Evolutionary conservation across 2,113 vertebrate genomes (phyloP), one percentile per base, ranked within the genome.

Genomic region (Mesembrinibis cayennensis): DNA sequence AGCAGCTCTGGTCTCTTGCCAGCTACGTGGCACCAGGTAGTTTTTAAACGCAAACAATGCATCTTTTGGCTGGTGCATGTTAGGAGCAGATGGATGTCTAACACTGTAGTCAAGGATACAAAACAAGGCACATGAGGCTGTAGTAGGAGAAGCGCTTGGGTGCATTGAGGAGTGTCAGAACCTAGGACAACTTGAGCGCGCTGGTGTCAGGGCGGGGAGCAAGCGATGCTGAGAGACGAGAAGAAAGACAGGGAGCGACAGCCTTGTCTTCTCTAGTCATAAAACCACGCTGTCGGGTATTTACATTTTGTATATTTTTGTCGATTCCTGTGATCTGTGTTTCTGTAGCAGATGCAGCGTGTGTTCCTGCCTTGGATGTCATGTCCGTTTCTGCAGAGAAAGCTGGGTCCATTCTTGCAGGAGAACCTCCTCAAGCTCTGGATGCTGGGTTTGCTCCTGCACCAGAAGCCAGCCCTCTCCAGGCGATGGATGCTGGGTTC

Each of bases 31-130:
- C 66, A n/a, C 7, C 62, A 5, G 80, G 19, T 27, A 4, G 45
- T 10, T 23, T 30, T 38, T 6, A n/a, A 11, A 3, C 1, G 6
- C 26, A 3, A 7, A 0, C 61, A 10, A 0, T 2, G 22, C 66
- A 0, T 6, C 21, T 18, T 6, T 1, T 32, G 55, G 44, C 71
- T 50, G 69, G 10, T 47, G 49, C 2, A 0, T 4, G 6, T 9
- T 38, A 11, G 78, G 27, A 63, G 87, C 80, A 76, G 71, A 7
- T 0, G 2, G 62, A 2, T 59, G 62, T 18, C 72, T 32, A 2
- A 25, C 5, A 0, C 9, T 32, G 30, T 5, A 19, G 38, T 0
- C 53, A 11, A 27, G 63, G 69, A 0, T 12, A 23, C 62, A 21
- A 63, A 11, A 1, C 53, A 10, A 10, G 69, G 58, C 42, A 10